phyloP scores from a whole-genome alignment of 2,888 invertebrate genomes.

The Abscondita cerata region DNA sequence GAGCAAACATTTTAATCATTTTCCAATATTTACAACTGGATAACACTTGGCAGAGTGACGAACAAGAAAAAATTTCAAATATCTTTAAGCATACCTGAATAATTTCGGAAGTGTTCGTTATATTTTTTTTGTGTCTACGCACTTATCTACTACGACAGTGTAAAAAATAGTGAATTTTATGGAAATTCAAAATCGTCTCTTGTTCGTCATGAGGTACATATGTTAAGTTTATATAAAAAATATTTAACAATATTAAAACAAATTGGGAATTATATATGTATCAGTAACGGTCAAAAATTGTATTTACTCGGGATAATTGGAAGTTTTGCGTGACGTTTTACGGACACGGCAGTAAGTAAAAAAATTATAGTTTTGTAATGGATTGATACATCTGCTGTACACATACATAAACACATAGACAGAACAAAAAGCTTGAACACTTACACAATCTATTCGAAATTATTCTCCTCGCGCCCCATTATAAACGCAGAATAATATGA shows the following conservation, averaged over 20 bases:
- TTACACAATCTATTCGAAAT: conserved; percentile 51
- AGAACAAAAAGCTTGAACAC: conserved; percentile 52
- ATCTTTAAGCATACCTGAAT: background rate
- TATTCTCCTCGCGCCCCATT: conserved; percentile 46
- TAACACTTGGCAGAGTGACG: conserved; percentile 34
- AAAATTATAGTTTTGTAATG: conserved; percentile 39
- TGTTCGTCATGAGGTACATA: conserved; percentile 44
- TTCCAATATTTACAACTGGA: conserved; percentile 41
- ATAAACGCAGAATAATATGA: conserved; percentile 55
- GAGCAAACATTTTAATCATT: conserved; percentile 42
- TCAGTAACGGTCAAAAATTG: conserved; percentile 26
- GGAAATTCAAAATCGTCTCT: conserved; percentile 26
- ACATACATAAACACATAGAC: conserved; percentile 52
- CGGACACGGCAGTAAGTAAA: conserved; percentile 34
- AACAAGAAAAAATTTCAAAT: conserved; percentile 29
- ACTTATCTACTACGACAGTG: background rate
- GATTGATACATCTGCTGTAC: conserved; percentile 42
- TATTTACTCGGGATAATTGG: conserved; percentile 27
- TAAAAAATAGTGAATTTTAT: conserved; percentile 6
- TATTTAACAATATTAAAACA: conserved; percentile 45
- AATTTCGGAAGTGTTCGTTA: conserved; percentile 7
- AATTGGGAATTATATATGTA: conserved; percentile 35
- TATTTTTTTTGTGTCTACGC: background rate
- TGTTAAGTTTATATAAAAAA: conserved; percentile 48
- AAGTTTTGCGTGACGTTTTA: conserved; percentile 34